Percentiles rank a stretch among this genome's conserved stretches.
phyloP scores from a whole-genome alignment of 2,113 vertebrate species.

The Canis aureus region DNA sequence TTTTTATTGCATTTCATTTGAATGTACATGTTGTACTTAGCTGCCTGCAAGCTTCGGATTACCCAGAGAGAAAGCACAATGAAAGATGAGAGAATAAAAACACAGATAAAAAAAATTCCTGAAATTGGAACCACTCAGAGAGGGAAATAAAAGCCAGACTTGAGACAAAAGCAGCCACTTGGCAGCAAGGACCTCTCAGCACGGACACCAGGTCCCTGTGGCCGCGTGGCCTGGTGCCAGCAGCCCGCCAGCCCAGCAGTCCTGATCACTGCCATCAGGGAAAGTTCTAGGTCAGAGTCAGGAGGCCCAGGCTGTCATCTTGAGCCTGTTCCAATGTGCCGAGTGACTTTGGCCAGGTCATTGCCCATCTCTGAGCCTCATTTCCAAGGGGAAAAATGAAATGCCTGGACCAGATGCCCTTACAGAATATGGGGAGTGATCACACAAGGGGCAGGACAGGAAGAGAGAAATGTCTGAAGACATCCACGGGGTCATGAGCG shows the following conservation, averaged over 20 bases:
- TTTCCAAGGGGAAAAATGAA: background rate
- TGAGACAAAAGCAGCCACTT: slow-evolving; percentile 36
- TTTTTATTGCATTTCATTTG: slow-evolving; percentile 78
- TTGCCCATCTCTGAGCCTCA: background rate
- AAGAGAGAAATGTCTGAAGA: too few relatives aligned
- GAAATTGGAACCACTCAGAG: slow-evolving; percentile 62
- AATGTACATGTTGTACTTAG: slow-evolving; percentile 11
- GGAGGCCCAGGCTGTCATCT: background rate
- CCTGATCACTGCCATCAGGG: background rate
- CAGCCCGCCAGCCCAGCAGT: rapidly evolving
- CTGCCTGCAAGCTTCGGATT: slow-evolving; percentile 72
- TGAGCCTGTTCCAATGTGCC: background rate
- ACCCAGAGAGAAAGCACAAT: slow-evolving; percentile 68
- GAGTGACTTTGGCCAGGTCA: background rate
- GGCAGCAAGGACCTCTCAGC: background rate
- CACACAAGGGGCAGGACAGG: background rate
- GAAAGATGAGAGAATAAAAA: slow-evolving; percentile 66
- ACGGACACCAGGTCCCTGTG: background rate
- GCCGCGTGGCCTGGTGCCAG: background rate
- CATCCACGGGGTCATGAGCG: background rate
- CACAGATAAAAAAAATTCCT: slow-evolving; percentile 47
- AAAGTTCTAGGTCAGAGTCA: background rate
- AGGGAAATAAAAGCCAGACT: slow-evolving; percentile 52
- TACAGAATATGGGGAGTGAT: background rate
- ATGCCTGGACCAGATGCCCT: background rate